Conservation (phyloP, 2,113 vertebrate species). For the Protomyctophum bolini region DNA sequence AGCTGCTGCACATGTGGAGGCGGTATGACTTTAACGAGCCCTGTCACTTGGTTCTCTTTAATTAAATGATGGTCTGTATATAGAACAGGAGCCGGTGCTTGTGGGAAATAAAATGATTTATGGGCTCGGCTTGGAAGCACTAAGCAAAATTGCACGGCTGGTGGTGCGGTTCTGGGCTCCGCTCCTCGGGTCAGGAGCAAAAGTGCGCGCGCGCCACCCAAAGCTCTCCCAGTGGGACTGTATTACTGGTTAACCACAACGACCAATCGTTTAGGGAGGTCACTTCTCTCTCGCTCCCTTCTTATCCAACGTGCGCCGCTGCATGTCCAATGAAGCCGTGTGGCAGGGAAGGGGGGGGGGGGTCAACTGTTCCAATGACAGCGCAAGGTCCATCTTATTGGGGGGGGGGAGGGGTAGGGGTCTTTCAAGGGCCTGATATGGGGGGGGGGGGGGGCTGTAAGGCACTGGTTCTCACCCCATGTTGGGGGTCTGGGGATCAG, state of each 20-base stretch:
- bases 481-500: too few relatives aligned
- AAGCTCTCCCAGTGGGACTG: slow-evolving; percentile 36
- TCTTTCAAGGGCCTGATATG: slow-evolving; percentile 26
- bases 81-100: slow-evolving; percentile 71
- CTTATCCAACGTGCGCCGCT: slow-evolving; percentile 27
- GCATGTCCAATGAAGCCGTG: slow-evolving; percentile 16
- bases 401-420: slow-evolving; percentile 17
- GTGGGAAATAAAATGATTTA: slow-evolving; percentile 82
- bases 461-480: too few relatives aligned
- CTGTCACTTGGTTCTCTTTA: slow-evolving; percentile 79
- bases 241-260: slow-evolving; percentile 30
- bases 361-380: slow-evolving; percentile 1
- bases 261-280: slow-evolving; percentile 42
- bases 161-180: slow-evolving; percentile 73
- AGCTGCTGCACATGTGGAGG: slow-evolving; percentile 54
- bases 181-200: slow-evolving; percentile 60
- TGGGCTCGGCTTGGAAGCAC: slow-evolving; percentile 71
- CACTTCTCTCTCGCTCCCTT: slow-evolving; percentile 37
- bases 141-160: slow-evolving; percentile 81
- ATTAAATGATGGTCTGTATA: slow-evolving; percentile 82
- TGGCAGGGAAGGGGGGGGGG: background rate
- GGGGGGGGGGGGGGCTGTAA: background rate
- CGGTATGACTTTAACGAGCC: slow-evolving; percentile 68
- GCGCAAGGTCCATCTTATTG: slow-evolving; percentile 9
- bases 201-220: slow-evolving; percentile 4